These are phyloP conservation scores for Hafferia zeledoni DNA, from an alignment of 2,797 vertebrate species.

Conservation along the genomic window DNA sequence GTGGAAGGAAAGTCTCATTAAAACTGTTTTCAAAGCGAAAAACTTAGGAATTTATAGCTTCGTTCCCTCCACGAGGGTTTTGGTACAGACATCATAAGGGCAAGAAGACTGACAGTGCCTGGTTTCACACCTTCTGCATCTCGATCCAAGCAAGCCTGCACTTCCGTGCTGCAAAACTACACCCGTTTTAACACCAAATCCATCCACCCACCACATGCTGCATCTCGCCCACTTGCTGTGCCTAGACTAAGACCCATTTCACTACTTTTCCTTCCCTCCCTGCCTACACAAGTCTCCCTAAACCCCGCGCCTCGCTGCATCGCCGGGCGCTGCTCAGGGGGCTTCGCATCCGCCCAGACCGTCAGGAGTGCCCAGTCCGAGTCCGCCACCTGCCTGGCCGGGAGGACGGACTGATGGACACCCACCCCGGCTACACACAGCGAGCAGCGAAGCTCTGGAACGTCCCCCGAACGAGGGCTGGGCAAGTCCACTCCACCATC, in stretches of 20 bases:
- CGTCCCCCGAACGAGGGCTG: fast-evolving
- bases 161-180: neutral
- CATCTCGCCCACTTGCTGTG: neutral
- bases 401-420: neutral
- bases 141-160: neutral
- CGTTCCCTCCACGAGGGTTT: fast-evolving
- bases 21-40: neutral
- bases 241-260: neutral
- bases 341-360: neutral
- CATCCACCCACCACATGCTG: neutral
- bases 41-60: neutral
- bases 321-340: neutral
- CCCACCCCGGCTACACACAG: fast-evolving
- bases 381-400: neutral
- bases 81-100: fast-evolving
- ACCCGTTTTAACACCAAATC: neutral
- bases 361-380: neutral
- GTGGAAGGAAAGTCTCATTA: neutral
- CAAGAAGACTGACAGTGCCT: neutral
- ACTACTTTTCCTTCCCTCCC: fast-evolving
- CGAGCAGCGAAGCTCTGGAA: fast-evolving
- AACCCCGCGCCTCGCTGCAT: neutral
- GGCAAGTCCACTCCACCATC: fast-evolving
- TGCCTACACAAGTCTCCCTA: neutral
- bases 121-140: neutral